These are phyloP conservation scores for Tigriopus japonicus DNA, from an alignment of 1,140 invertebrate species.

Conservation along the genomic window DNA sequence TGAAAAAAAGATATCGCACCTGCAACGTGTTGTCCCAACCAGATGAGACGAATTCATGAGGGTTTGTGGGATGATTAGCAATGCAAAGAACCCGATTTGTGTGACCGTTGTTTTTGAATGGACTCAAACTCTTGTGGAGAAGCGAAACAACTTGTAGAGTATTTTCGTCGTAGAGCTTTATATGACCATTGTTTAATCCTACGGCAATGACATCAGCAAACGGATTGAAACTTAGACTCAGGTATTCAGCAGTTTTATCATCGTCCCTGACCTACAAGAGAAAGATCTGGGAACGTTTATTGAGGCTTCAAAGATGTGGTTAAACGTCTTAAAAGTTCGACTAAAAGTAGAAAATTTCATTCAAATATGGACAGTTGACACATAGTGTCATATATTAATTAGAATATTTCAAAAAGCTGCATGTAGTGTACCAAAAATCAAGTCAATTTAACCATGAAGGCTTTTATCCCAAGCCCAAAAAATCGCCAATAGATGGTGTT, in stretches of 20 bases:
- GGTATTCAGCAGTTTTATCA: neutral
- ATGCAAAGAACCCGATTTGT: constrained; percentile 41
- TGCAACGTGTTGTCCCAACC: constrained; percentile 50
- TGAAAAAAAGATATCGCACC: constrained; percentile 34
- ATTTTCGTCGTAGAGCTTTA: constrained; percentile 10
- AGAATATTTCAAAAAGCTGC: too few species aligned
- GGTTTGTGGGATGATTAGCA: constrained; percentile 41
- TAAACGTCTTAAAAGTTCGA: too few species aligned
- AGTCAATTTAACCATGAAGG: too few species aligned
- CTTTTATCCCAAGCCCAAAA: too few species aligned
- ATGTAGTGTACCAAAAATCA: too few species aligned
- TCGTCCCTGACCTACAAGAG: neutral
- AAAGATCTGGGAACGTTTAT: too few species aligned
- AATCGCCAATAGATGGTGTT: too few species aligned
- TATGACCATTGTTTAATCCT: constrained; percentile 2
- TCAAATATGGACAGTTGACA: too few species aligned
- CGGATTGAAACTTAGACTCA: constrained; percentile 7
- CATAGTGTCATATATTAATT: too few species aligned
- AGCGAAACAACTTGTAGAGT: constrained; percentile 7
- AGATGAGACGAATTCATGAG: constrained; percentile 43
- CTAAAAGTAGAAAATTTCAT: too few species aligned
- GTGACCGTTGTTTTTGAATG: constrained; percentile 34
- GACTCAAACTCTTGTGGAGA: constrained; percentile 1
- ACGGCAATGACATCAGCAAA: neutral
- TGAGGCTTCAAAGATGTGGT: too few species aligned